phyloP scores from a whole-genome alignment of 2,113 vertebrate species.

The Lasiurus borealis region DNA sequence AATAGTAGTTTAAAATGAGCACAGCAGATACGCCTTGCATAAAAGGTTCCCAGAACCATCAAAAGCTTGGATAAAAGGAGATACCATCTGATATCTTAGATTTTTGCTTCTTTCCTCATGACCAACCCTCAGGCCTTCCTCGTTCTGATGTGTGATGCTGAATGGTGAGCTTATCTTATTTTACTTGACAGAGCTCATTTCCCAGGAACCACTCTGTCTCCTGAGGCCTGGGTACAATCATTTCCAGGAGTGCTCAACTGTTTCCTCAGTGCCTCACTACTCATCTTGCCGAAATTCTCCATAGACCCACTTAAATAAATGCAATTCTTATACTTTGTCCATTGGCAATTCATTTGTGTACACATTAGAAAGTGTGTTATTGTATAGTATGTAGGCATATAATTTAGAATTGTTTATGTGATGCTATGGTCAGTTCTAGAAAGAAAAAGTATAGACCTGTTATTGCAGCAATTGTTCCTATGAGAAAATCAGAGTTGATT shows the following conservation, averaged over 20 bases:
- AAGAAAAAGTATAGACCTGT: background rate
- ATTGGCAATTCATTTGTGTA: background rate
- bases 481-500: conserved; percentile 29
- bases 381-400: background rate
- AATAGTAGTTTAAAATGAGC: background rate
- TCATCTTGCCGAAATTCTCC: background rate
- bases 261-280: background rate
- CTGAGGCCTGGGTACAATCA: background rate
- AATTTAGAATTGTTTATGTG: conserved; percentile 11
- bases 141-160: background rate
- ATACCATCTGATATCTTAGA: background rate
- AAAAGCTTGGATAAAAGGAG: background rate
- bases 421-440: background rate
- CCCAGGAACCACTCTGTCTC: background rate
- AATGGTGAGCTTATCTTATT: background rate
- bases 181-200: background rate
- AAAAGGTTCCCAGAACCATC: background rate
- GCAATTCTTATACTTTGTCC: background rate
- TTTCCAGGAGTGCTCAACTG: background rate
- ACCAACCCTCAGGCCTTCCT: background rate
- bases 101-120: background rate
- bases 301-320: background rate
- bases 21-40: background rate
- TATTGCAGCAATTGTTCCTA: background rate
- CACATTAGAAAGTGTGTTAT: background rate